Evolutionary conservation across 2,888 invertebrate genomes (phyloP).

Genomic region (Scotopteryx bipunctaria): DNA sequence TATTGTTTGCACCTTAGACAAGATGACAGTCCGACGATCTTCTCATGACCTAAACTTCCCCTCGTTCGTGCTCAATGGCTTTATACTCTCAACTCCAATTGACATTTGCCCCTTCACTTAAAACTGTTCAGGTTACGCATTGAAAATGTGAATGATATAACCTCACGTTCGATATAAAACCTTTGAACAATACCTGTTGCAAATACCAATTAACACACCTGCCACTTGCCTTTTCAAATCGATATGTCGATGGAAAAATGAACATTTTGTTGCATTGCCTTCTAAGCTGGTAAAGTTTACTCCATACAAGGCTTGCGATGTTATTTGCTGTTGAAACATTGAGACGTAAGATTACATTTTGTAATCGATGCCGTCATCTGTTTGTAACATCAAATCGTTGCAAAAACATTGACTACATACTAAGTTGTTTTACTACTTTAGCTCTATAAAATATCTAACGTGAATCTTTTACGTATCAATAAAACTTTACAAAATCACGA

Average conservation of each 20-base stretch:
- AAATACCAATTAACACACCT: not conserved
- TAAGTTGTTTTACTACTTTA: conserved; percentile 2
- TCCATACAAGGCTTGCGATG: conserved; percentile 13
- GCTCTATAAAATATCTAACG: no score
- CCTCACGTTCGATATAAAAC: conserved; percentile 9
- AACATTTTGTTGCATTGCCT: not conserved
- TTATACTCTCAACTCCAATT: conserved; percentile 2
- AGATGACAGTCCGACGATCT: not conserved
- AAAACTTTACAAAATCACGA: not conserved
- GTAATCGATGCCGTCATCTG: conserved; percentile 20
- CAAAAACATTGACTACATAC: conserved; percentile 5
- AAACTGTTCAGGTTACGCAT: conserved; percentile 22
- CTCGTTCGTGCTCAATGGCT: not conserved
- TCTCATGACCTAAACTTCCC: not conserved
- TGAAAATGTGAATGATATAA: conserved; percentile 1
- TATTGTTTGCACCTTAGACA: not conserved
- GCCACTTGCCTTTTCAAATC: not conserved
- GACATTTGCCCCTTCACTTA: conserved; percentile 38
- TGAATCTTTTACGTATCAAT: not conserved
- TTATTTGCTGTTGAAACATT: conserved; percentile 18
- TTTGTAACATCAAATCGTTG: conserved; percentile 5
- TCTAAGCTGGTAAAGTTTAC: not conserved
- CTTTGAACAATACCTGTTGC: conserved; percentile 7
- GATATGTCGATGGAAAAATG: not conserved
- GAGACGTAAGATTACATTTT: conserved; percentile 11